A percentile compares a stretch with the other conserved stretches of the same genome.
Conservation (phyloP, 1,140 invertebrate genomes). For the Drosophila sechellia region DNA sequence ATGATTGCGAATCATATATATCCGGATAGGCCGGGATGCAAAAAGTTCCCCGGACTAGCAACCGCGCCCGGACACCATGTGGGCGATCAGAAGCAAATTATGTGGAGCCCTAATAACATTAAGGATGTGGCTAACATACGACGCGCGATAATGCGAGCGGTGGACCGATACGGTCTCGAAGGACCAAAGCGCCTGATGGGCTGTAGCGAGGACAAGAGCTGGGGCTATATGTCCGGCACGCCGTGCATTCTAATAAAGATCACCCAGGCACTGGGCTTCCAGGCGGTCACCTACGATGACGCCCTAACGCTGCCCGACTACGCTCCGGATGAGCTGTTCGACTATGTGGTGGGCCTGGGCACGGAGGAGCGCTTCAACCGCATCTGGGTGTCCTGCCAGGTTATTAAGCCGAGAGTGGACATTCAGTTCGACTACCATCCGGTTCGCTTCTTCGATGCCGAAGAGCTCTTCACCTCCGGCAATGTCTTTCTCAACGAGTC, state of each 20-base stretch:
- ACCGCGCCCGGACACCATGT: slow-evolving; percentile 21
- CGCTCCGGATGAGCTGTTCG: slow-evolving; percentile 33
- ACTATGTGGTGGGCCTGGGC: slow-evolving; percentile 23
- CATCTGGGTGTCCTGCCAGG: slow-evolving; percentile 48
- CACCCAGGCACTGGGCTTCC: slow-evolving; percentile 47
- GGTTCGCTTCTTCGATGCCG: slow-evolving; percentile 22
- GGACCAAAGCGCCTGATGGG: slow-evolving; percentile 13
- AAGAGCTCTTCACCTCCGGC: slow-evolving; percentile 19
- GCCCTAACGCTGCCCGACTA: slow-evolving; percentile 18
- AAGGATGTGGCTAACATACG: slow-evolving; percentile 11
- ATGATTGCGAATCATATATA: background rate
- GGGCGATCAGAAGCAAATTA: slow-evolving; percentile 34
- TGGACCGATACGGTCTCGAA: slow-evolving; percentile 17
- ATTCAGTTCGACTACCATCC: slow-evolving; percentile 38
- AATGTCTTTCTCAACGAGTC: slow-evolving; percentile 4
- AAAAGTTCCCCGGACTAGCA: slow-evolving; percentile 27
- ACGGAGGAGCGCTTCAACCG: slow-evolving; percentile 36
- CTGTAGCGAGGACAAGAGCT: slow-evolving; percentile 53
- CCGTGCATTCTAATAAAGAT: slow-evolving; percentile 61
- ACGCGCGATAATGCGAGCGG: slow-evolving; percentile 9
- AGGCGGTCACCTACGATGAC: slow-evolving; percentile 33
- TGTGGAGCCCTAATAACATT: slow-evolving; percentile 4
- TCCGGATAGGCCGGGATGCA: slow-evolving; percentile 5
- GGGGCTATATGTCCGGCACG: slow-evolving; percentile 37
- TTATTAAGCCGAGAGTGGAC: background rate